phyloP scores from a whole-genome alignment of 1,140 invertebrate genomes.

The Sinonovacula constricta region DNA sequence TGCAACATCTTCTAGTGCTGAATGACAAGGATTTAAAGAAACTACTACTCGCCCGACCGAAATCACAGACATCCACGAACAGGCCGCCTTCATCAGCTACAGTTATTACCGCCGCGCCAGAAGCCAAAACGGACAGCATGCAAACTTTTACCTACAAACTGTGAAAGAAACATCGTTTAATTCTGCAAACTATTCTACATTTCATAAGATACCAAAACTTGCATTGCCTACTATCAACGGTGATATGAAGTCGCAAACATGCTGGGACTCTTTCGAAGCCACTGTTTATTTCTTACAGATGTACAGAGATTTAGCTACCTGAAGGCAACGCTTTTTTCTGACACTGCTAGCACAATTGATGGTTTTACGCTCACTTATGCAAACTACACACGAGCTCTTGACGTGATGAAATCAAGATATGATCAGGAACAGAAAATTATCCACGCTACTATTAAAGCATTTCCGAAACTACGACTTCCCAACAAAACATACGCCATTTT shows the following conservation, averaged over 20 bases:
- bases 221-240: conserved; percentile 34
- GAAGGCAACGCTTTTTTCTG: conserved; percentile 1
- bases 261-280: conserved; percentile 34
- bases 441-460: neutral
- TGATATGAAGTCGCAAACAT: conserved; percentile 38
- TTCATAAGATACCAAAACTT: conserved; percentile 36
- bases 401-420: conserved; percentile 5
- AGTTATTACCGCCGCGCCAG: neutral
- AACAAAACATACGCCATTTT: neutral
- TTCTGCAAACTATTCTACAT: neutral
- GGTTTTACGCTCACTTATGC: conserved; percentile 3
- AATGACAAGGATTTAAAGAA: neutral
- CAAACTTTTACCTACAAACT: neutral
- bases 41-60: neutral
- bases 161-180: neutral
- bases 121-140: neutral
- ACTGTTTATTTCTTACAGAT: conserved; percentile 29
- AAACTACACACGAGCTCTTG: neutral
- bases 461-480: neutral
- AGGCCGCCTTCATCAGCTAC: neutral
- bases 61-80: neutral
- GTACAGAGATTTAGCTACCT: conserved; percentile 45
- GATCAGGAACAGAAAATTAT: conserved; percentile 16
- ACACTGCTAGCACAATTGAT: conserved; percentile 18
- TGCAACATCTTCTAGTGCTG: neutral